These are phyloP conservation scores for Anisognathus igniventris DNA, from an alignment of 2,797 vertebrate genomes.

Conservation along the genomic window DNA sequence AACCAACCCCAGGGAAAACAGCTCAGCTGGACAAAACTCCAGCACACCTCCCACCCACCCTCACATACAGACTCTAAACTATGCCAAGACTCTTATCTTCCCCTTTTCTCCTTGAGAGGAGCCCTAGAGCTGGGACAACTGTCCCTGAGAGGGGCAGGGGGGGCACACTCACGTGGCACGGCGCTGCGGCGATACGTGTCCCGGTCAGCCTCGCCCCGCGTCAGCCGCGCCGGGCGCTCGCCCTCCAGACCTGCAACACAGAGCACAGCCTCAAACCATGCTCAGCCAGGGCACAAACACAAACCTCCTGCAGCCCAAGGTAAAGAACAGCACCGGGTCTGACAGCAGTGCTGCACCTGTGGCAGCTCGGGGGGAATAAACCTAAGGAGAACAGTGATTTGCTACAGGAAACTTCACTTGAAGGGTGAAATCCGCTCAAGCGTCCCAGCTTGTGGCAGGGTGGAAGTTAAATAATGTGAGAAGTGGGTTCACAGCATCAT, in stretches of 20 bases:
- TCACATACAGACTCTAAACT: rapidly evolving
- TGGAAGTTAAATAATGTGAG: not conserved
- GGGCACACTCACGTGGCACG: conserved; percentile 85
- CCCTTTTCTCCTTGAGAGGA: not conserved
- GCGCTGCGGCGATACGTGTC: conserved; percentile 94
- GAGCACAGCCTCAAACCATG: not conserved
- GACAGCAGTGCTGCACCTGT: not conserved
- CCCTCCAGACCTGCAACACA: conserved; percentile 86
- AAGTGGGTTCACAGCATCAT: not conserved
- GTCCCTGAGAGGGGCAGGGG: not conserved
- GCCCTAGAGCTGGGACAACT: rapidly evolving
- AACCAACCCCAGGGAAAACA: not conserved
- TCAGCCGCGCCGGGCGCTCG: conserved; percentile 92
- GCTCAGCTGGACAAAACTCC: not conserved
- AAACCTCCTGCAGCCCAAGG: not conserved
- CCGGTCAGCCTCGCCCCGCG: conserved; percentile 93
- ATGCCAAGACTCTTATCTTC: not conserved
- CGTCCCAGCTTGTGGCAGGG: not conserved
- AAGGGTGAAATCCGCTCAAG: not conserved
- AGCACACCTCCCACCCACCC: not conserved
- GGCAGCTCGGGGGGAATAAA: not conserved
- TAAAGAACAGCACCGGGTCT: rapidly evolving
- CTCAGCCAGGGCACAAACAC: not conserved
- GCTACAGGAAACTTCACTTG: not conserved
- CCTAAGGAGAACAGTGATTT: rapidly evolving